Conservation (phyloP, 2,113 vertebrate genomes). For the Pagrus major region DNA sequence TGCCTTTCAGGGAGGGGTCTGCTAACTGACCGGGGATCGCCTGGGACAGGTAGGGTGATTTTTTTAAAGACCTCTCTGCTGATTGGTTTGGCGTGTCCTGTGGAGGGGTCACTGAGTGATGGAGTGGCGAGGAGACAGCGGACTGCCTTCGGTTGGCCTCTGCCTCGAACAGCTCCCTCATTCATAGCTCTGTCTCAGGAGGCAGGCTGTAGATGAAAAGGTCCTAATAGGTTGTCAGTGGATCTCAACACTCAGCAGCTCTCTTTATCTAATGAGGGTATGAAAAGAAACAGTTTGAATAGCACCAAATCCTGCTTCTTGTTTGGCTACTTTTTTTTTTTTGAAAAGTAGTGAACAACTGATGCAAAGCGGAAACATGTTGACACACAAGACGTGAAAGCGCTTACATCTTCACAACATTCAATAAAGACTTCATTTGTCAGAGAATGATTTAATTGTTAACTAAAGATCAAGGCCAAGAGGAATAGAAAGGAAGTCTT, state of each 20-base stretch:
- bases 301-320: background rate
- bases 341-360: constrained; percentile 23
- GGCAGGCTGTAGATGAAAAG: constrained; percentile 55
- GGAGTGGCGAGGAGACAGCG: constrained; percentile 62
- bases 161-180: constrained; percentile 69
- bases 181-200: constrained; percentile 69
- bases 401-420: background rate
- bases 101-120: constrained; percentile 74
- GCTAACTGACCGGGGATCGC: constrained; percentile 62
- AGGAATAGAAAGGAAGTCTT: constrained; percentile 3
- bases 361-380: constrained; percentile 18
- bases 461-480: constrained; percentile 62
- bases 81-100: constrained; percentile 71
- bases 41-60: constrained; percentile 74
- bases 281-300: constrained; percentile 46
- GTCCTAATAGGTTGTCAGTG: constrained; percentile 51
- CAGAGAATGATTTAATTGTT: constrained; percentile 62
- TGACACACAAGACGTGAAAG: constrained; percentile 11
- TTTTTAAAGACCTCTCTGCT: constrained; percentile 60
- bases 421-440: constrained; percentile 19
- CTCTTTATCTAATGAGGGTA: constrained; percentile 50
- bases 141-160: constrained; percentile 50
- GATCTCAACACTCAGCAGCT: constrained; percentile 44
- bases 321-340: constrained; percentile 6
- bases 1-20: constrained; percentile 62